A percentile compares a stretch with the other conserved stretches of the same genome.
Conservation (phyloP, 2,797 vertebrate species). For the Megaceryle alcyon region DNA sequence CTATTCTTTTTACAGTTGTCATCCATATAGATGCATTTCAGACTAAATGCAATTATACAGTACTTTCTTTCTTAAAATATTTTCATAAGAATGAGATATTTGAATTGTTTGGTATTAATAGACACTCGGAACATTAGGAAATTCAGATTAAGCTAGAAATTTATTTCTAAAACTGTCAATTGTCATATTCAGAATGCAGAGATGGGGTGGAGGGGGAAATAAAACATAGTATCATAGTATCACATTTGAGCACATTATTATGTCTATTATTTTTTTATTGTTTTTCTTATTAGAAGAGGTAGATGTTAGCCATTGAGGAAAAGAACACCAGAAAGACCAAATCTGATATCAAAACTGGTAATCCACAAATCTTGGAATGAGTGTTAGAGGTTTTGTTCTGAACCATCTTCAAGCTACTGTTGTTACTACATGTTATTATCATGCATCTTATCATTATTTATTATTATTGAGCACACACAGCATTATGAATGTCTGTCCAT, state of each 20-base stretch:
- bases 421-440: not conserved
- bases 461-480: not conserved
- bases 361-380: not conserved
- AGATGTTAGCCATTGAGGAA: not conserved
- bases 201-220: fast-evolving
- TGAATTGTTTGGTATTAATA: not conserved
- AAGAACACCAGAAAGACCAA: not conserved
- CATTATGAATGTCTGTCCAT: not conserved
- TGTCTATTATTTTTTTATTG: not conserved
- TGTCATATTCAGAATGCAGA: not conserved
- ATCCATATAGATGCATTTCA: not conserved
- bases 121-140: not conserved
- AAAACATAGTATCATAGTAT: not conserved
- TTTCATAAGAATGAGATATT: not conserved
- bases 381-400: not conserved
- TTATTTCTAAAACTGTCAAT: not conserved
- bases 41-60: not conserved
- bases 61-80: not conserved
- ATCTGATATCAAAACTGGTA: not conserved
- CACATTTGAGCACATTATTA: not conserved
- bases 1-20: conserved; percentile 25
- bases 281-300: not conserved
- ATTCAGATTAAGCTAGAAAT: not conserved
- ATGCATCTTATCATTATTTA: not conserved
- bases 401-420: not conserved